Evolutionary conservation across 2,797 vertebrate genomes (phyloP), one percentile per base, ranked within the genome.

Genomic region (Sylvia borin): DNA sequence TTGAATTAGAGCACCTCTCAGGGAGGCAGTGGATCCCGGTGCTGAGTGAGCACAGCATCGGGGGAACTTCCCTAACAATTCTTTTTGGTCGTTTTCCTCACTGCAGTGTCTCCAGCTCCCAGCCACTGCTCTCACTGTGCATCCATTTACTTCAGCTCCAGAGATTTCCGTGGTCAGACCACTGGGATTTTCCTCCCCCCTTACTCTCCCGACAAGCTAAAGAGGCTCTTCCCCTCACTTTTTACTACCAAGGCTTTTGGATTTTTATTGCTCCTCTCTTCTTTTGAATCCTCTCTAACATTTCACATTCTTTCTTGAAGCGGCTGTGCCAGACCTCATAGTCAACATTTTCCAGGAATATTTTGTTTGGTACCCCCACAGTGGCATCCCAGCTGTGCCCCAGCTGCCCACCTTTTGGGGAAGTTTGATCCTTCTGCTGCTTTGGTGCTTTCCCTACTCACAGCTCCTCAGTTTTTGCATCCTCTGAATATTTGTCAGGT

Each of bases 241-340:
- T 47, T 68, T 7, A 2, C 22, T 57, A 11, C 45, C 53, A 34
- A 74, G 22, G 7, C 13, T 61, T 61, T 51, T 58, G 31, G 26
- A 16, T 51, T 84, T 61, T 75, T 51, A 22, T 42, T 26, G 25
- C 13, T 71, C 24, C 65, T 70, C 12, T 72, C 40, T 72, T 51
- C 20, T 65, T 77, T 73, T 43, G n/a, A 76, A 29, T 51, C 32
- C 5, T 51, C 48, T 53, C 20, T 34, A 50, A 18, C 10, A 5
- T 60, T 53, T 70, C 64, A 13, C 2, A 0, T 7, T 58, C 20
- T 9, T 42, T 57, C 40, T 86, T 0, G 0, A 40, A 13, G 22
- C 7, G 15, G 10, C 62, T 10, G 16, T 76, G n/a, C 22, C n/a
- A 66, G 50, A 73, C 7, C 27, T 76, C 15, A 2, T 0, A 16